These are phyloP conservation scores for Passer domesticus DNA, from an alignment of 2,113 vertebrate genomes.

Conservation along the genomic window DNA sequence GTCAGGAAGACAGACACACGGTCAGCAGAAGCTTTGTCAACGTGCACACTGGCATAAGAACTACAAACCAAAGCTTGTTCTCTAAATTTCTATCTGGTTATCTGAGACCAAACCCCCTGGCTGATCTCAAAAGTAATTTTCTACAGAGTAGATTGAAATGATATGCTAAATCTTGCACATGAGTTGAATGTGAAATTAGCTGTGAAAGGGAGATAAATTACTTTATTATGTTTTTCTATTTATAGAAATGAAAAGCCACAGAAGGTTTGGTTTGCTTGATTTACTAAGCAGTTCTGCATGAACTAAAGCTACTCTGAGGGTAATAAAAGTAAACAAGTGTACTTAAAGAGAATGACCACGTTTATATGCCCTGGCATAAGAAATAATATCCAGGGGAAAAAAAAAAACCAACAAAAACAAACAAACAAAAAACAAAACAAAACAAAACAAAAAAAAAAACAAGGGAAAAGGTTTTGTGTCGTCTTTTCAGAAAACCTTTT, in stretches of 20 bases:
- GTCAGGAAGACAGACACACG: not conserved
- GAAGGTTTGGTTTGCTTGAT: not conserved
- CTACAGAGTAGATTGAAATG: not conserved
- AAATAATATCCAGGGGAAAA: not conserved
- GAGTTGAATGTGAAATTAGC: slow-evolving; percentile 12
- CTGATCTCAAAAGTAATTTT: not conserved
- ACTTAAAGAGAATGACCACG: not conserved
- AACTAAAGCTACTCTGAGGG: not conserved
- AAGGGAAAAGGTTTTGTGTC: not conserved
- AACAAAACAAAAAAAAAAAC: not conserved
- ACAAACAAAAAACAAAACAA: not conserved
- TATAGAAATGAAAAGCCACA: not conserved
- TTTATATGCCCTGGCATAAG: not conserved
- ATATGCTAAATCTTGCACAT: not conserved
- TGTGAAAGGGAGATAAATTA: not conserved
- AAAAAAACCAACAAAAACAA: too few relatives aligned
- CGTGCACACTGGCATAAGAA: not conserved
- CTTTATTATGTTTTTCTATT: not conserved
- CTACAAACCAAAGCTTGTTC: not conserved
- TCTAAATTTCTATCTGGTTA: not conserved
- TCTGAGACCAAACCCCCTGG: not conserved
- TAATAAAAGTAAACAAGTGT: not conserved
- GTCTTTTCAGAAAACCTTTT: not conserved
- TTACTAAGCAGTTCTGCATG: not conserved
- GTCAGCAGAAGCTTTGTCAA: not conserved